phyloP scores from a whole-genome alignment of 2,113 vertebrate species.

The Strigops habroptila region DNA sequence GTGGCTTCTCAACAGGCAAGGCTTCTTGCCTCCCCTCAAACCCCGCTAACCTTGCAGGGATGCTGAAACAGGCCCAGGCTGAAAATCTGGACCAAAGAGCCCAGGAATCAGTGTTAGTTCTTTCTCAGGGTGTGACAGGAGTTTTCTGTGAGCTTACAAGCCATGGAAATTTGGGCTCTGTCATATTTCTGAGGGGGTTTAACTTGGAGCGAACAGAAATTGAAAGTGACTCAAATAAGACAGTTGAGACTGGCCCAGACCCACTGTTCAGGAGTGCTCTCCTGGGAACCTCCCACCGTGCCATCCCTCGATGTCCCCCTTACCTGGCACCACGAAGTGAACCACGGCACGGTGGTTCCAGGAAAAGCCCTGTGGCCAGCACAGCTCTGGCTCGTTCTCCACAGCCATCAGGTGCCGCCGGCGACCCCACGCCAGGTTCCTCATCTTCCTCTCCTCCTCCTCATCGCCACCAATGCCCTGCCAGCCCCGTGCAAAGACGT shows the following conservation, averaged over 20 bases:
- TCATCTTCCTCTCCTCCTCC: constrained; percentile 67
- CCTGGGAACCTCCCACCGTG: accelerated
- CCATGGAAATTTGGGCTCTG: not conserved
- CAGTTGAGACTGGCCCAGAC: not conserved
- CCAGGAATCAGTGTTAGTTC: not conserved
- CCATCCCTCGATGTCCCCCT: not conserved
- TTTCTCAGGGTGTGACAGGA: not conserved
- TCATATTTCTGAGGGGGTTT: not conserved
- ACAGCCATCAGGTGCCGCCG: not conserved
- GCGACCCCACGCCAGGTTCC: constrained; percentile 49
- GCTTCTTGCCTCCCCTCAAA: not conserved
- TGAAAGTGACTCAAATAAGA: not conserved
- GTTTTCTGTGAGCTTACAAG: not conserved
- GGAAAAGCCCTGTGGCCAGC: constrained; percentile 84
- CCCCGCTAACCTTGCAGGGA: not conserved
- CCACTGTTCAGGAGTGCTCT: not conserved
- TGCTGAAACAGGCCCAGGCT: not conserved
- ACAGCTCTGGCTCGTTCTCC: constrained; percentile 65
- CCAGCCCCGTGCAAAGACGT: constrained; percentile 75
- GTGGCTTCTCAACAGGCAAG: not conserved
- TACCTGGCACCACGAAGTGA: constrained; percentile 91
- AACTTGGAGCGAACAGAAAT: not conserved
- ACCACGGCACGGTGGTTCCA: constrained; percentile 85
- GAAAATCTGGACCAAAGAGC: not conserved
- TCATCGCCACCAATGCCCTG: not conserved